Evolutionary conservation across 2,888 invertebrate genomes (phyloP).

Genomic region (Tryphoninae sp.): DNA sequence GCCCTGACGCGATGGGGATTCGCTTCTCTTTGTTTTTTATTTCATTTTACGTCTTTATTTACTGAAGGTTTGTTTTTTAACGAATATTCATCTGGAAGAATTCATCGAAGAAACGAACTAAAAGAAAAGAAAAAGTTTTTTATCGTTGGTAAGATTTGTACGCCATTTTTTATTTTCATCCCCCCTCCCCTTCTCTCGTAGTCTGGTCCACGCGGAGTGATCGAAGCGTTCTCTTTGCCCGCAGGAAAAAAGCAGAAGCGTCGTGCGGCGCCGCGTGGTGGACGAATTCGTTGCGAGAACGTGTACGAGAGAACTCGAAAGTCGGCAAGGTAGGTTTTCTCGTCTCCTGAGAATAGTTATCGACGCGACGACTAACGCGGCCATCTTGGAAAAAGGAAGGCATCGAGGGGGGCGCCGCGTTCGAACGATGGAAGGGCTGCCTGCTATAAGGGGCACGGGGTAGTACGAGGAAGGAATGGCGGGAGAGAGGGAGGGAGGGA

Average conservation of each 20-base stretch:
- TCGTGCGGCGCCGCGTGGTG: slow-evolving; percentile 64
- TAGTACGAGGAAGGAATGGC: neutral
- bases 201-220: neutral
- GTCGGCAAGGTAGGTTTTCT: slow-evolving; percentile 65
- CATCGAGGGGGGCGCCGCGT: slow-evolving; percentile 66
- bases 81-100: neutral
- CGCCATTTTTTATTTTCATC: slow-evolving; percentile 20
- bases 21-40: neutral
- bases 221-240: slow-evolving; percentile 32
- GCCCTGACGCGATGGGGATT: neutral
- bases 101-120: neutral
- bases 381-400: slow-evolving; percentile 80
- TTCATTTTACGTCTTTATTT: too few relatives aligned
- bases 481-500: slow-evolving; percentile 21
- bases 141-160: neutral
- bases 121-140: slow-evolving; percentile 5
- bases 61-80: too few relatives aligned
- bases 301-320: slow-evolving; percentile 20
- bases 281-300: slow-evolving; percentile 24
- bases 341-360: slow-evolving; percentile 70
- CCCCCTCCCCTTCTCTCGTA: neutral
- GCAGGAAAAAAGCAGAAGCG: slow-evolving; percentile 57
- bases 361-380: slow-evolving; percentile 70
- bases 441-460: too few relatives aligned
- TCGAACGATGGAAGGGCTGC: neutral